Evolutionary conservation across 2,888 invertebrate species (phyloP), one percentile per base, ranked within the genome.

Genomic region (Doris montereyensis): DNA sequence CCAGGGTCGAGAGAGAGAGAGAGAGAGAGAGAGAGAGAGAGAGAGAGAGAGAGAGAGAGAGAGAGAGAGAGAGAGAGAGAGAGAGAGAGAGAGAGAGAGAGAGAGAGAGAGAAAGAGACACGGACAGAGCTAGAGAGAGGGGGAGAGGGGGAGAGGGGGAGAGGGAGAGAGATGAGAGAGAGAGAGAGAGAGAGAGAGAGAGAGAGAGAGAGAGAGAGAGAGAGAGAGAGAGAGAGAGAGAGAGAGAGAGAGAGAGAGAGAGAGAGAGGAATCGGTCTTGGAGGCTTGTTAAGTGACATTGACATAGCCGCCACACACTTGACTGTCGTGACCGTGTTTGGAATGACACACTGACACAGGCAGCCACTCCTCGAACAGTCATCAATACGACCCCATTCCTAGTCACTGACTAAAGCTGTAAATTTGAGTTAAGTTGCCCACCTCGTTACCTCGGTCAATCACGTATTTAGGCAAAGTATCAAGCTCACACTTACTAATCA

Each of bases 201-300:
- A n/a, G 17, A n/a, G 24, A 24, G 4, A 21, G 21, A 52, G 72
- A 41, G 2, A 52, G 1, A 34, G 21, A 52, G 41, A 52, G 10
- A 52, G 32, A 70, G 30, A 70, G 10, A 28, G 21, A 32, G 4
- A 67, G 67, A 67, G 67, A 67, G 24, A 67, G 67, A 67, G 67
- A 67, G 24, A 67, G 67, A 67, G 24, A 67, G 28, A 10, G 24
- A 67, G 67, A 67, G 28, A 67, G 67, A 67, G 67, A 67, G 24
- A 67, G 67, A 67, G 21, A 28, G 52, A 41, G 52, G 17, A 17
- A 41, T 41, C 8, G 52, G 52, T n/a, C n/a, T n/a, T n/a, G n/a
- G n/a, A n/a, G n/a, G n/a, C n/a, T n/a, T n/a, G n/a, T n/a, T n/a
- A n/a, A n/a, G n/a, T n/a, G n/a, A n/a, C n/a, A n/a, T n/a, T n/a